Evolutionary conservation across 2,888 invertebrate species (phyloP), one percentile per base, ranked within the genome.

Genomic region (Acanthopleura granulata): DNA sequence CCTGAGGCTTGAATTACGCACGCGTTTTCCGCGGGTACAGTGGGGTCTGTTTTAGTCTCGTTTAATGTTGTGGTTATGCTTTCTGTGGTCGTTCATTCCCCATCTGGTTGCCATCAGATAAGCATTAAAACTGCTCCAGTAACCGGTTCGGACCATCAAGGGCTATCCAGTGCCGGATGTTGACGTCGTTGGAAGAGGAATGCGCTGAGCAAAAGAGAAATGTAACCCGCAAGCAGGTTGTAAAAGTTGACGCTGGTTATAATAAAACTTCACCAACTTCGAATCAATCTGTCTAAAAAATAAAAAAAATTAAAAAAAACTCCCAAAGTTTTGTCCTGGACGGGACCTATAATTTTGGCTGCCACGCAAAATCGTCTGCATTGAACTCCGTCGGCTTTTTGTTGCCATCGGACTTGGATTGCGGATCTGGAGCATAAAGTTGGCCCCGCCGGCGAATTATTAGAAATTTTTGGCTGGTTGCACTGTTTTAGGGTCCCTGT

Each of bases 51-150:
- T 66, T 66, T 66, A 66, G 66, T 22, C 66, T 15, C 15, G 27
- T 66, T 66, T 66, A 66, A 66, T 66, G 66, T 66, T 66, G 66
- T 66, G 12, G 66, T 66, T 66, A 66, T 66, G 25, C 66, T 66
- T 66, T 66, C 25, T 66, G 66, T 22, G 66, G 29, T 27, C 66
- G 29, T 66, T 66, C 25, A 66, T 14, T 66, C 29, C 14, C 66
- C 66, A 66, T 66, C 66, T 66, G 66, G 66, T 27, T 27, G 66
- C 16, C 15, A 66, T 66, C 66, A 66, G 66, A 66, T 66, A 66
- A 66, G 66, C 66, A 25, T 27, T 27, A 27, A 27, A 66, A 15
- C 27, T 18, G n/a, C 18, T 57, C 22, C 22, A n/a, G 57, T 57
- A 57, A 57, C 57, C 57, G 12, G 57, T 57, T 22, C 22, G n/a